Percentiles rank a stretch among this genome's conserved stretches.
Conservation (phyloP, 2,888 invertebrate species). For the Hedychridium roseum region DNA sequence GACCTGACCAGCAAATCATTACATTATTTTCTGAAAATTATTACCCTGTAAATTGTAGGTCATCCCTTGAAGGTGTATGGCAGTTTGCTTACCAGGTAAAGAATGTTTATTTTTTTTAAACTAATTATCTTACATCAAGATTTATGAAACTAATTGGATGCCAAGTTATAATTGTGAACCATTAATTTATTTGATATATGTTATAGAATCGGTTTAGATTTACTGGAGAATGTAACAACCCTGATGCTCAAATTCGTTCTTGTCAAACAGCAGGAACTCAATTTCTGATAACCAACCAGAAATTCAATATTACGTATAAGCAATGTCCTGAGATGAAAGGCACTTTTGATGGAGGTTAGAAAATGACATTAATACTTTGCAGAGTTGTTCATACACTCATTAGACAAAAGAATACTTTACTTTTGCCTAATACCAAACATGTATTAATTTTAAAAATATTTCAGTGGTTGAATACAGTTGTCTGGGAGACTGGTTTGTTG, state of each 20-base stretch:
- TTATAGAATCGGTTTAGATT: conserved; percentile 83
- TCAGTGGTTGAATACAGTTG: conserved; percentile 89
- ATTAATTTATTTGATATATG: conserved; percentile 13
- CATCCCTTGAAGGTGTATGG: conserved; percentile 95
- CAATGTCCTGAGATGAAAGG: conserved; percentile 89
- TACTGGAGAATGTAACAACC: conserved; percentile 90
- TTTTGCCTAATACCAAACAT: neutral
- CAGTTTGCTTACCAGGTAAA: conserved; percentile 85
- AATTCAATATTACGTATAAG: conserved; percentile 93
- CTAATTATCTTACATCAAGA: conserved; percentile 1
- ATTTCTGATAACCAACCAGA: conserved; percentile 95
- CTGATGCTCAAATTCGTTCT: conserved; percentile 88
- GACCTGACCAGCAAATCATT: conserved; percentile 80
- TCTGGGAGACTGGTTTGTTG: conserved; percentile 94
- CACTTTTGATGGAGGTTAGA: conserved; percentile 81
- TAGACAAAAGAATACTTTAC: neutral
- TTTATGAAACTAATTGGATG: neutral
- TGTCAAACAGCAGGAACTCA: conserved; percentile 97
- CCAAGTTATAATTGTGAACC: conserved; percentile 1
- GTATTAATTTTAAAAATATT: conserved; percentile 9
- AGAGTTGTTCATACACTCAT: no score
- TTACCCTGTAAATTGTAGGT: conserved; percentile 89
- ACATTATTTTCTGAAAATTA: conserved; percentile 91
- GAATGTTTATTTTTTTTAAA: no score
- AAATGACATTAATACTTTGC: conserved; percentile 2